phyloP scores from a whole-genome alignment of 2,797 vertebrate genomes.

The Sylvilagus floridanus region DNA sequence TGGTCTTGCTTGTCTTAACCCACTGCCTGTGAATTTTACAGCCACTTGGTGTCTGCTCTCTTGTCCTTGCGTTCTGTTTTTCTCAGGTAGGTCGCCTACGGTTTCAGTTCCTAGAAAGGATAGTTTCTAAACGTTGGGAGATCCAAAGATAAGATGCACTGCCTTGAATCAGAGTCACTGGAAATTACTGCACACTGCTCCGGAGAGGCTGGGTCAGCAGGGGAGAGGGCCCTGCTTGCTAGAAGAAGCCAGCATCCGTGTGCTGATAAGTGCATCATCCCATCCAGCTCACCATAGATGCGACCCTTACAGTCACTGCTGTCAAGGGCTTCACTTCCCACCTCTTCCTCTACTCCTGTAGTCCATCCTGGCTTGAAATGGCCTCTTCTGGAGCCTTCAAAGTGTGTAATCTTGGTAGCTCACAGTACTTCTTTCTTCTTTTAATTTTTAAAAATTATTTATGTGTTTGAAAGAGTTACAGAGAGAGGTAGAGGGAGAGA shows the following conservation, averaged over 20 bases:
- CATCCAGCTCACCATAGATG: background rate
- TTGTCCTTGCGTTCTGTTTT: background rate
- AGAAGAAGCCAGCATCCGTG: background rate
- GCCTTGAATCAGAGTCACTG: background rate
- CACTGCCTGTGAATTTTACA: background rate
- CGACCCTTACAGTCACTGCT: background rate
- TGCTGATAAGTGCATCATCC: background rate
- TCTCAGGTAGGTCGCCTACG: accelerated
- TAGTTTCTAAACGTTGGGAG: background rate
- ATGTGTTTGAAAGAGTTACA: no score
- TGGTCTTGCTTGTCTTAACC: background rate
- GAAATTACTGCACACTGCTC: background rate
- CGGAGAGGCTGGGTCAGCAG: background rate
- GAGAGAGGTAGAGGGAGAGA: no score
- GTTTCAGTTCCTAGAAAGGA: background rate
- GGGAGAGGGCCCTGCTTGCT: background rate
- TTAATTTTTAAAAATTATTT: no score
- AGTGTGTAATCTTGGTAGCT: background rate
- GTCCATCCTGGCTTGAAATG: conserved; percentile 37
- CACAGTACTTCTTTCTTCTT: conserved; percentile 3
- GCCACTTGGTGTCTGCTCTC: background rate
- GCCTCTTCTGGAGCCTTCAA: background rate
- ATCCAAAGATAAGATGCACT: background rate
- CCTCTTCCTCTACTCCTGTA: background rate
- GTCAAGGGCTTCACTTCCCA: background rate